phyloP scores from a whole-genome alignment of 2,888 invertebrate genomes.

The Drosophila seclusa region DNA sequence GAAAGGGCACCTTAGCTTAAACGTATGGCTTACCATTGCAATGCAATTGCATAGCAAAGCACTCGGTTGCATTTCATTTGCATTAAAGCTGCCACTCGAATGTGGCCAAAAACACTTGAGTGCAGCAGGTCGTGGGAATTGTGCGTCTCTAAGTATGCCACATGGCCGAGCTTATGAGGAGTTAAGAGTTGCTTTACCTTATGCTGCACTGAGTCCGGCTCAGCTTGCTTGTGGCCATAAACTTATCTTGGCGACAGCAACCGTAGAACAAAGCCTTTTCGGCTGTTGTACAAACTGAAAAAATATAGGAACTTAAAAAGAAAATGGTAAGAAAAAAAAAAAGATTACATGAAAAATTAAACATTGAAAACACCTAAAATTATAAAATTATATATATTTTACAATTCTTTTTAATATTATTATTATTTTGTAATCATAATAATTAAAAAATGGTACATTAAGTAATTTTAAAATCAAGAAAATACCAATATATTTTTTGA shows the following conservation, averaged over 20 bases:
- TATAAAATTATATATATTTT: neutral
- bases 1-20: constrained; percentile 63
- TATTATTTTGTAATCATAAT: too few species aligned
- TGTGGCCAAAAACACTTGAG: constrained; percentile 42
- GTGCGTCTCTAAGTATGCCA: constrained; percentile 13
- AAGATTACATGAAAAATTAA: neutral
- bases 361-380: neutral
- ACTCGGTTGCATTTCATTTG: constrained; percentile 65
- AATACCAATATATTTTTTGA: neutral
- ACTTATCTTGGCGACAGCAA: constrained; percentile 2
- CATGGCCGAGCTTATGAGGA: constrained; percentile 30
- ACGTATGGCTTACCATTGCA: constrained; percentile 39
- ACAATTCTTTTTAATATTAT: too few species aligned
- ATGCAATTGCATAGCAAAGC: constrained; percentile 10
- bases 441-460: too few species aligned
- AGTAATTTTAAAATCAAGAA: neutral
- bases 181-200: constrained; percentile 27
- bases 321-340: too few species aligned
- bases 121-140: constrained; percentile 31
- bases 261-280: neutral
- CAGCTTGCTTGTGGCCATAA: constrained; percentile 1
- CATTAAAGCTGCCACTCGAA: constrained; percentile 61
- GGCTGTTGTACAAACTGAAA: neutral
- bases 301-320: neutral
- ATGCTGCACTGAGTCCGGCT: constrained; percentile 1